Evolutionary conservation across 1,140 invertebrate species (phyloP).

Genomic region (Mya arenaria): DNA sequence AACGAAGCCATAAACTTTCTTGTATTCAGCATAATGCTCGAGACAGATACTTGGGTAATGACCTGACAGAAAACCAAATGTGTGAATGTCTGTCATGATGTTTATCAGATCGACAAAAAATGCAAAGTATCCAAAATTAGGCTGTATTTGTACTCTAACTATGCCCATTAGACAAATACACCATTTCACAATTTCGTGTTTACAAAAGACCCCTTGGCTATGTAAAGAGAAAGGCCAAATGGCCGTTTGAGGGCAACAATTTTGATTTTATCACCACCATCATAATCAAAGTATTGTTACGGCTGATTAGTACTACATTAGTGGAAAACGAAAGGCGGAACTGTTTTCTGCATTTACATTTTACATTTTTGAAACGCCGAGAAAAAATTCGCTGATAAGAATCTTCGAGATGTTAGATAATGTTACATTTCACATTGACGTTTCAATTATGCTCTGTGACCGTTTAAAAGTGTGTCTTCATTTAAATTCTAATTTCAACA

Average conservation of each 20-base stretch:
- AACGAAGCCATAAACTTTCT: too few species aligned
- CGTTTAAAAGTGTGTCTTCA: neutral
- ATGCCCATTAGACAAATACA: constrained; percentile 28
- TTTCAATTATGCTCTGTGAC: constrained; percentile 35
- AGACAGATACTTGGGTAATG: too few species aligned
- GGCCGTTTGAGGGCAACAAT: constrained; percentile 23
- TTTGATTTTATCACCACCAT: constrained; percentile 34
- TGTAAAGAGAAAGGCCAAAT: neutral
- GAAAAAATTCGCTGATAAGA: constrained; percentile 19
- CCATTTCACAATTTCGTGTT: constrained; percentile 12
- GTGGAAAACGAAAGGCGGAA: neutral
- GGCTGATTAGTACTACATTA: constrained; percentile 33
- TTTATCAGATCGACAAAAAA: constrained; percentile 28
- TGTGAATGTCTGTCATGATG: neutral
- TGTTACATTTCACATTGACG: constrained; percentile 32
- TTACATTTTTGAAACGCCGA: constrained; percentile 16
- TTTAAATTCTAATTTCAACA: neutral
- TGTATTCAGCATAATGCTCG: too few species aligned
- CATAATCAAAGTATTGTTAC: constrained; percentile 28
- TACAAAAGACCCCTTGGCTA: neutral
- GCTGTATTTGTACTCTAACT: neutral
- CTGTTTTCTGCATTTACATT: constrained; percentile 23
- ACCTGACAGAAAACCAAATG: too few species aligned
- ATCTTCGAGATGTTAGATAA: constrained; percentile 27
- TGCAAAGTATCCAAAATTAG: constrained; percentile 24